Evolutionary conservation across 2,888 invertebrate species (phyloP).

Genomic region (Thymelicus lineola): DNA sequence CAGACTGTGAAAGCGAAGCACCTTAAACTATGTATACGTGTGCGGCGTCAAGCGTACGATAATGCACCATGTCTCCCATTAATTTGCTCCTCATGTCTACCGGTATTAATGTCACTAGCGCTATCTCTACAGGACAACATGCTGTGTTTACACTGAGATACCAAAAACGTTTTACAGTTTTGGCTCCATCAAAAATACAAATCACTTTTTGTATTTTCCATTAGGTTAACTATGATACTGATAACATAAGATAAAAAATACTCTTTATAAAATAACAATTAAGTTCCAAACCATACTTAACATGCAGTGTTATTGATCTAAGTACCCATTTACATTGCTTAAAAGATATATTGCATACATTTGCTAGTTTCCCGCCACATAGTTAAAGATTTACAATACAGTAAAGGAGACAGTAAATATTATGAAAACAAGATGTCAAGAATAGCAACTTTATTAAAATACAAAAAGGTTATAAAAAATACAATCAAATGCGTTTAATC

Average conservation of each 20-base stretch:
- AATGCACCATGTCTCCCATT: conserved; percentile 86
- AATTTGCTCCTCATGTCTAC: conserved; percentile 62
- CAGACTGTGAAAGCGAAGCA: conserved; percentile 75
- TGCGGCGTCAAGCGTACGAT: conserved; percentile 76
- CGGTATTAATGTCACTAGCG: conserved; percentile 55
- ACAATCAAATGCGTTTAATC: conserved; percentile 84
- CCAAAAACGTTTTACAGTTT: neutral
- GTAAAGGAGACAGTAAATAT: neutral
- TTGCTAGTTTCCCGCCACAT: conserved; percentile 20
- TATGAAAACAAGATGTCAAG: conserved; percentile 72
- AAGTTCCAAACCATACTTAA: conserved; percentile 17
- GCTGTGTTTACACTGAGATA: conserved; percentile 39
- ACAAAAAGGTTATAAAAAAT: conserved; percentile 84
- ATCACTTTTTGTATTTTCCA: conserved; percentile 12
- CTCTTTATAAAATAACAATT: neutral
- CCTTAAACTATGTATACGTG: conserved; percentile 53
- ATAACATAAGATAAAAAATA: neutral
- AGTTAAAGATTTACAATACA: neutral
- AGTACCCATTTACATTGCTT: conserved; percentile 28
- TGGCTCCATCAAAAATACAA: conserved; percentile 24
- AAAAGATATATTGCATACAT: neutral
- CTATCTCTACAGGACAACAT: conserved; percentile 47
- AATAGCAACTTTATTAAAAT: conserved; percentile 85
- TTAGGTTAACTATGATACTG: conserved; percentile 29
- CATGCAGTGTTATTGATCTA: conserved; percentile 37